A percentile compares a stretch with the other conserved stretches of the same genome.
Conservation (phyloP, 2,888 invertebrate species). For the Apamea monoglypha region DNA sequence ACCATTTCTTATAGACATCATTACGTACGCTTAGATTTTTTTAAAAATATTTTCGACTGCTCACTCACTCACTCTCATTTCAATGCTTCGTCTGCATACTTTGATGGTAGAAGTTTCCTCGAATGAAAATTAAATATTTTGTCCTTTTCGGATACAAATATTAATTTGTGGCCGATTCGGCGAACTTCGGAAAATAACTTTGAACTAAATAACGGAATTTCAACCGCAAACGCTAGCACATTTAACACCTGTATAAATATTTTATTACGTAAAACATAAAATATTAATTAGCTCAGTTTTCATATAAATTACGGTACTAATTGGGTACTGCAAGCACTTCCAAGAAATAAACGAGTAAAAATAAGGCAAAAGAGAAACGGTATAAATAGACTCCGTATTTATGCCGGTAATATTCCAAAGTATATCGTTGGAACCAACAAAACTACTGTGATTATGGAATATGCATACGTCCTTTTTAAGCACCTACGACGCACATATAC, state of each 20-base stretch:
- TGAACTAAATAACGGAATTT: constrained; percentile 6
- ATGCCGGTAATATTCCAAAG: neutral
- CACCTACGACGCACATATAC: neutral
- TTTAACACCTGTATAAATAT: constrained; percentile 3
- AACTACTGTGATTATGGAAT: neutral
- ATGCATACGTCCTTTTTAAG: neutral
- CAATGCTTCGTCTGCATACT: neutral
- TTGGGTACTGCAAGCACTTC: constrained; percentile 8
- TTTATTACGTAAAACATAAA: constrained; percentile 1
- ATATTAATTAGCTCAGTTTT: constrained; percentile 19
- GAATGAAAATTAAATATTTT: neutral
- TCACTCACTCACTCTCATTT: no score
- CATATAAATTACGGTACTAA: constrained; percentile 23
- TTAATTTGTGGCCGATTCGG: neutral
- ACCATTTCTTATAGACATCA: no score
- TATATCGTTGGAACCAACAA: neutral
- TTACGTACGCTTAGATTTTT: no score
- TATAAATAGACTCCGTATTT: no score
- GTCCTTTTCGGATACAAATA: neutral
- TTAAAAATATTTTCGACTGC: no score
- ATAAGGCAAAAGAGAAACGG: neutral
- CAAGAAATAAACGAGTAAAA: neutral
- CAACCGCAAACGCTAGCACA: neutral
- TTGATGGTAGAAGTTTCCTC: neutral
- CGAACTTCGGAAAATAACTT: constrained; percentile 1